A percentile compares a stretch with the other conserved stretches of the same genome.
Conservation (phyloP, 2,888 invertebrate species). For the Cylindroiulus punctatus region DNA sequence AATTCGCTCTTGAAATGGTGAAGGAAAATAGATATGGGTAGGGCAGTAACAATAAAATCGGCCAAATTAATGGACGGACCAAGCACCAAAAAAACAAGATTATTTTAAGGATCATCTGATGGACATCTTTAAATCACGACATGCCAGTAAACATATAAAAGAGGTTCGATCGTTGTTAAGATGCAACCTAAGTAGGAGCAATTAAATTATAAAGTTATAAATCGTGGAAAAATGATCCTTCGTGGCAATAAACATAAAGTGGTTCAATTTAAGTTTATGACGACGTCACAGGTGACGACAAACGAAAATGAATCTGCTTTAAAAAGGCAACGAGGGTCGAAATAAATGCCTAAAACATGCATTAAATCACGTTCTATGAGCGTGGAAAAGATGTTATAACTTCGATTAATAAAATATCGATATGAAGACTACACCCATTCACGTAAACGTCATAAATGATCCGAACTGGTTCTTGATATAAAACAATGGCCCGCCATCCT, state of each 20-base stretch:
- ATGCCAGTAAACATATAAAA: neutral
- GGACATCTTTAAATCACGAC: neutral
- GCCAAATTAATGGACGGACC: too few species aligned
- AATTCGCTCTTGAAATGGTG: too few species aligned
- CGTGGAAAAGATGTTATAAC: conserved; percentile 2
- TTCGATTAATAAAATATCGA: neutral
- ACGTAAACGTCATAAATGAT: neutral
- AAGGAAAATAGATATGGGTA: too few species aligned
- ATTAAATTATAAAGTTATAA: conserved; percentile 32
- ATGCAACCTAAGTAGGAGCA: neutral
- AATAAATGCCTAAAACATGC: neutral
- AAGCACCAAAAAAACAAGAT: neutral
- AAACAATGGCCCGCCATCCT: conserved; percentile 1
- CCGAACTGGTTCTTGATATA: neutral
- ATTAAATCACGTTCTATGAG: neutral
- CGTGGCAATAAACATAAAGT: neutral
- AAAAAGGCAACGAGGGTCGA: neutral
- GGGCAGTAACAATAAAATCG: too few species aligned
- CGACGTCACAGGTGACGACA: neutral
- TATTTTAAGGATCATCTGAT: neutral
- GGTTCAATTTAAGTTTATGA: neutral
- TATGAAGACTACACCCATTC: neutral
- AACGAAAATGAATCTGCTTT: neutral
- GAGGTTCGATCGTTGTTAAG: neutral
- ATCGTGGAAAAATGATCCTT: neutral